phyloP scores from a whole-genome alignment of 1,140 invertebrate genomes.

The Paraescarpia echinospica region DNA sequence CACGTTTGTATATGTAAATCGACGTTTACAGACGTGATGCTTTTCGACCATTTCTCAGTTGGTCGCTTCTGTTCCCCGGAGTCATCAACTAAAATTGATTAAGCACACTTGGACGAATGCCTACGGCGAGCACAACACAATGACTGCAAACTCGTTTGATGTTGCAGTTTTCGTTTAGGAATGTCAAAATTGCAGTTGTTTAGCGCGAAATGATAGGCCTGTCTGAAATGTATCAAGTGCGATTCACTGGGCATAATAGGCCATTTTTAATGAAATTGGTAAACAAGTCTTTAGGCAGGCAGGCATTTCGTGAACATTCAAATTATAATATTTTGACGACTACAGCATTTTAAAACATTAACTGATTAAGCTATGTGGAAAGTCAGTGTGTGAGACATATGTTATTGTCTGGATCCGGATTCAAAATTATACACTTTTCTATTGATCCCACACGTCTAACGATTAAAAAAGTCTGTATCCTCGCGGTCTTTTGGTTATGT shows the following conservation, averaged over 20 bases:
- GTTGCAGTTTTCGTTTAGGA: neutral
- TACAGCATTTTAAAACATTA: too few species aligned
- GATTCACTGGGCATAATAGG: neutral
- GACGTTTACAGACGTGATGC: neutral
- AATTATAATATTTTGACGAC: too few species aligned
- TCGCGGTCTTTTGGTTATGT: too few species aligned
- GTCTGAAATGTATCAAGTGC: neutral
- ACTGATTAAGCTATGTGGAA: too few species aligned
- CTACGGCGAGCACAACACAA: neutral
- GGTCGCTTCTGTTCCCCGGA: neutral
- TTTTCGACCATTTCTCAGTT: neutral
- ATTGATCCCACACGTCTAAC: too few species aligned
- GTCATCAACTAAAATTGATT: neutral
- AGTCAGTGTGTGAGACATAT: too few species aligned
- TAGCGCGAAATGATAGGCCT: neutral
- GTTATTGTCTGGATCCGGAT: too few species aligned
- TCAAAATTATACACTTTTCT: too few species aligned
- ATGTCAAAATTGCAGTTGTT: neutral
- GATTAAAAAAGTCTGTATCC: too few species aligned
- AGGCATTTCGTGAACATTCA: too few species aligned
- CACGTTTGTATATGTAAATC: neutral
- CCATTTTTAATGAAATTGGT: too few species aligned
- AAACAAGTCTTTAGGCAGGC: too few species aligned
- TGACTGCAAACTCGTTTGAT: neutral
- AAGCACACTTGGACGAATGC: neutral